phyloP scores from a whole-genome alignment of 1,140 invertebrate species.

The Hypothenemus hampei region DNA sequence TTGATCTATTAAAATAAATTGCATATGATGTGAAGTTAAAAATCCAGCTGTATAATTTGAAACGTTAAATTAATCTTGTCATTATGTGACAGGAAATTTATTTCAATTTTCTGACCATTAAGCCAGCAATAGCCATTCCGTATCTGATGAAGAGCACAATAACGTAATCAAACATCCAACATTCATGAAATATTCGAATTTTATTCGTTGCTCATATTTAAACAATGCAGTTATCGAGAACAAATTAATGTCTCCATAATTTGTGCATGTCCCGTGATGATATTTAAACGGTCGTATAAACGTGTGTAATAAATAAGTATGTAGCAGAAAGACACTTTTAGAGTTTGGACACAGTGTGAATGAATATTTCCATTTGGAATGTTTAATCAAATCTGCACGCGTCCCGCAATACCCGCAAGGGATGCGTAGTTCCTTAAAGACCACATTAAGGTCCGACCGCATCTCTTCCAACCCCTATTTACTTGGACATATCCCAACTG shows the following conservation, averaged over 20 bases:
- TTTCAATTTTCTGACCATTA: background rate
- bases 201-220: background rate
- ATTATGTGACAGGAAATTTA: background rate
- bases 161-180: background rate
- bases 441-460: slow-evolving; percentile 10
- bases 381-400: background rate
- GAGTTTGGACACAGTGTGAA: background rate
- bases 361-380: background rate
- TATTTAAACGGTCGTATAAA: background rate
- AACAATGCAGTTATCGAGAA: background rate
- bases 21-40: no score
- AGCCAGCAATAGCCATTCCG: background rate
- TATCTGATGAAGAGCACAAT: background rate
- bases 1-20: no score
- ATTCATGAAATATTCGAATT: background rate
- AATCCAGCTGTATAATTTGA: no score
- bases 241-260: background rate
- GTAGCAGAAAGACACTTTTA: background rate
- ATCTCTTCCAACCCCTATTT: slow-evolving; percentile 16
- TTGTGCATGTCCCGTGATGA: background rate
- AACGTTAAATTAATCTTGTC: no score
- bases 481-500: slow-evolving; percentile 11
- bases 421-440: slow-evolving; percentile 3
- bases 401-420: background rate
- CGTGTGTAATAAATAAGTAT: background rate